Base-by-base conservation (phyloP, 1,140 invertebrate species). In the Sinella curviseta region DNA sequence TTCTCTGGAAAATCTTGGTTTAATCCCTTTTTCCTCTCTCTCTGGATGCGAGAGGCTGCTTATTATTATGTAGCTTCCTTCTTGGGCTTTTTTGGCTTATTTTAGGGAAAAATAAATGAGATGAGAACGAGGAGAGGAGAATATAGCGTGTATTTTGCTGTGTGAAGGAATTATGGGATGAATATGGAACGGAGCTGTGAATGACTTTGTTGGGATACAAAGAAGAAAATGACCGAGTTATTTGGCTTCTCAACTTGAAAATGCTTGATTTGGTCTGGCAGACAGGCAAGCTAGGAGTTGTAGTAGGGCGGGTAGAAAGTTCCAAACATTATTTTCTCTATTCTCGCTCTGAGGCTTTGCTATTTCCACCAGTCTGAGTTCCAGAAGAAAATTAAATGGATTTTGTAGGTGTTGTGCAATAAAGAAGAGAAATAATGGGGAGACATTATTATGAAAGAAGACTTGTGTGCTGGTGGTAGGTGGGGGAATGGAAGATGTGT, bases 11-110 rank as follows among this genome's bases (percentile, higher is more conserved):
- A 82, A 82, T 82, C 78, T 82, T 77, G 76, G 36, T 78, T 79
- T 82, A 82, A 82, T 82, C 81, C 81, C 81, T 82, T 82, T 80
- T 80, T 82, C 74, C 81, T 76, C 65, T 70, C 31, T 70, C 31
- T 33, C 28, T 31, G 74, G 39, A 12, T 48, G 39, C n/a, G n/a
- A n/a, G n/a, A n/a, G n/a, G n/a, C n/a, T n/a, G 39, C 39, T 48
- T 48, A 12, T 48, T 20, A 12, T 8, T 48, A 48, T 12, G 39
- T 48, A 48, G 39, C 20, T 48, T 48, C 8, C 39, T 48, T 8
- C 28, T 70, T 70, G 3, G 28, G 30, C 3, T 30, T 8, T 70
- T 70, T 70, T 70, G 65, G 28, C 65, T 33, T 70, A 48, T 48
- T 70, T 33, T 70, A 24, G 31, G 65, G 39, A 76, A 76, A 79